phyloP scores from a whole-genome alignment of 2,797 vertebrate species.

The Dendrocincla tyrannina region DNA sequence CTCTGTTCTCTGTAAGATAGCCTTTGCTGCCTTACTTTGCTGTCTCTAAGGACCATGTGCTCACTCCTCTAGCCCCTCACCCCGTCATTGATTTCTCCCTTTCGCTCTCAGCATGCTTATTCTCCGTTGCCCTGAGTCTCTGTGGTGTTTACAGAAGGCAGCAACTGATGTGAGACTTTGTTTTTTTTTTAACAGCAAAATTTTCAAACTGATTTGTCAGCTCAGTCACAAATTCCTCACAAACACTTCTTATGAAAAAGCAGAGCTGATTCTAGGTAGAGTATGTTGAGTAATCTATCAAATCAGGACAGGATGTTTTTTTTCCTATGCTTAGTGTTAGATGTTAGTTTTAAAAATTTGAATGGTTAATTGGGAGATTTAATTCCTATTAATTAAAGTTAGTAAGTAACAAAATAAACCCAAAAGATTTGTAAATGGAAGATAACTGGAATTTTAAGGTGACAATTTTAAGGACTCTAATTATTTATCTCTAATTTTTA shows the following conservation, averaged over 20 bases:
- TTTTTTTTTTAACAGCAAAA: neutral
- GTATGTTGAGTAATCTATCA: neutral
- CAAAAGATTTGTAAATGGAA: neutral
- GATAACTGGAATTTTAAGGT: neutral
- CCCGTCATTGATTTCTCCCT: neutral
- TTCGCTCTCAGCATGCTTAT: neutral
- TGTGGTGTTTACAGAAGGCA: neutral
- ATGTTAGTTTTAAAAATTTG: neutral
- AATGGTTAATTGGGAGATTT: neutral
- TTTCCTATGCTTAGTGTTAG: neutral
- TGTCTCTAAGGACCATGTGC: neutral
- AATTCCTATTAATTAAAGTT: neutral
- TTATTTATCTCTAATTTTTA: neutral
- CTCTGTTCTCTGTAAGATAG: neutral
- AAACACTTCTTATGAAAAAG: neutral
- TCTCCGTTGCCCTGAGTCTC: neutral
- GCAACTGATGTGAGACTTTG: neutral
- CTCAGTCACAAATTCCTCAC: neutral
- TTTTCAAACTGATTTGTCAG: conserved; percentile 2
- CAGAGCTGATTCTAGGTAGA: neutral
- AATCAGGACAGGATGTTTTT: neutral
- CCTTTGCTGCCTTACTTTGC: neutral
- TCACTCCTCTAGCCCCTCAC: neutral
- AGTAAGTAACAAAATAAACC: neutral
- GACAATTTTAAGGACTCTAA: neutral